phyloP scores from a whole-genome alignment of 2,888 invertebrate species.

The Teleiodes luculella region DNA sequence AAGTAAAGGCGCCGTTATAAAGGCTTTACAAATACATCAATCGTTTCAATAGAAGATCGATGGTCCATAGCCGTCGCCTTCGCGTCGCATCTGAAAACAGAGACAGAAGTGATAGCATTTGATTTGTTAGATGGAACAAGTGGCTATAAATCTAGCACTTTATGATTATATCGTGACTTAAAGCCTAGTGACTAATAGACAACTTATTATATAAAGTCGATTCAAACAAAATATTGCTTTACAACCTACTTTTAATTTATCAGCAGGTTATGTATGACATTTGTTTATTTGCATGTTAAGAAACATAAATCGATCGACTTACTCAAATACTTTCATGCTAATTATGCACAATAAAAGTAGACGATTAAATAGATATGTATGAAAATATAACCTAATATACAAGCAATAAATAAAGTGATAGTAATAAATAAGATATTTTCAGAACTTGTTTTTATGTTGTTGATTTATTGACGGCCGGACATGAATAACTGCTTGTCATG shows the following conservation, averaged over 20 bases:
- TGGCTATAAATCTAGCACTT: constrained; percentile 8
- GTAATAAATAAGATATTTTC: no score
- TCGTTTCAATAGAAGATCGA: constrained; percentile 47
- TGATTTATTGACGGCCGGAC: neutral
- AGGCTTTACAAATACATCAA: constrained; percentile 27
- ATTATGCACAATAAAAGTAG: no score
- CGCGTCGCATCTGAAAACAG: constrained; percentile 6
- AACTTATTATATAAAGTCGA: no score
- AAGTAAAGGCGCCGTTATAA: constrained; percentile 5
- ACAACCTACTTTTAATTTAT: no score
- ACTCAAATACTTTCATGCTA: no score
- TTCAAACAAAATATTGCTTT: no score
- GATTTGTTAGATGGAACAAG: constrained; percentile 8
- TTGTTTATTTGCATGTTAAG: no score
- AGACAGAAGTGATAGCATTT: constrained; percentile 6
- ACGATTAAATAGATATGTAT: no score
- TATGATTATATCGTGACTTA: neutral
- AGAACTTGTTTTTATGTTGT: neutral
- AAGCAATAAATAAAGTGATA: no score
- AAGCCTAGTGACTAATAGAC: neutral
- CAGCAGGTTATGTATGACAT: no score
- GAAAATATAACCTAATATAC: no score
- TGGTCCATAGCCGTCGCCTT: constrained; percentile 26
- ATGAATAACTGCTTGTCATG: constrained; percentile 4
- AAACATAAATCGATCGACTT: no score